Evolutionary conservation across 2,888 invertebrate genomes (phyloP).

Genomic region (Girardia tigrina): DNA sequence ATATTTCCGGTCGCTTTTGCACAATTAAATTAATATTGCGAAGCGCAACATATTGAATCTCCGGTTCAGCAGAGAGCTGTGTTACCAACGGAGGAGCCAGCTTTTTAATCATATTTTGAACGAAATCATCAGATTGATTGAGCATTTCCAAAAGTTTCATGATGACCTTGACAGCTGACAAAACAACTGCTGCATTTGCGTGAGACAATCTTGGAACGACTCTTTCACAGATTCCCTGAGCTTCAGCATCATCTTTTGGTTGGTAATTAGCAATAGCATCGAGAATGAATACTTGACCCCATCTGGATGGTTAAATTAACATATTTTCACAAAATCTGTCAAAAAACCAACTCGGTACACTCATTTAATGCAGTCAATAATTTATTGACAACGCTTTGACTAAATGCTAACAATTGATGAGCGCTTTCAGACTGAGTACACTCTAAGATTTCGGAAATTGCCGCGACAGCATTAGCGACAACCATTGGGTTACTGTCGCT

Average conservation of each 20-base stretch:
- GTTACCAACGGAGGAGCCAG: conserved; percentile 96
- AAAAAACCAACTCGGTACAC: conserved; percentile 65
- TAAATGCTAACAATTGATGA: conserved; percentile 85
- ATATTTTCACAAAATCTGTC: not conserved
- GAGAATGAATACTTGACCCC: conserved; percentile 78
- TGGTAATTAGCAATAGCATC: conserved; percentile 91
- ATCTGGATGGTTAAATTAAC: conserved; percentile 40
- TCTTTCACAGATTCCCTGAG: conserved; percentile 90
- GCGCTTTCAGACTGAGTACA: conserved; percentile 69
- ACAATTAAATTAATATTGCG: conserved; percentile 96
- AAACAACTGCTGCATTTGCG: conserved; percentile 94
- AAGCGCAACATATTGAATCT: conserved; percentile 95
- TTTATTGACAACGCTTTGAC: conserved; percentile 91
- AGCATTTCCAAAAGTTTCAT: conserved; percentile 90
- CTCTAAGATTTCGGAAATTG: conserved; percentile 95
- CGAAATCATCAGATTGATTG: conserved; percentile 78
- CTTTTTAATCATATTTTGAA: conserved; percentile 80
- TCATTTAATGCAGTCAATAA: conserved; percentile 91
- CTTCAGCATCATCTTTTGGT: conserved; percentile 88
- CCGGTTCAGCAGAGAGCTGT: conserved; percentile 86
- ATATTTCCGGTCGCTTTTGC: conserved; percentile 90
- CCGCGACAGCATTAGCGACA: conserved; percentile 96
- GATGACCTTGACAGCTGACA: conserved; percentile 89
- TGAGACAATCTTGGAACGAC: conserved; percentile 87
- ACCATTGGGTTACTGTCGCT: conserved; percentile 99